Percentiles rank a stretch among this genome's conserved stretches.
Evolutionary conservation across 1,140 invertebrate genomes (phyloP).

Genomic region (Palaemon carinicauda): DNA sequence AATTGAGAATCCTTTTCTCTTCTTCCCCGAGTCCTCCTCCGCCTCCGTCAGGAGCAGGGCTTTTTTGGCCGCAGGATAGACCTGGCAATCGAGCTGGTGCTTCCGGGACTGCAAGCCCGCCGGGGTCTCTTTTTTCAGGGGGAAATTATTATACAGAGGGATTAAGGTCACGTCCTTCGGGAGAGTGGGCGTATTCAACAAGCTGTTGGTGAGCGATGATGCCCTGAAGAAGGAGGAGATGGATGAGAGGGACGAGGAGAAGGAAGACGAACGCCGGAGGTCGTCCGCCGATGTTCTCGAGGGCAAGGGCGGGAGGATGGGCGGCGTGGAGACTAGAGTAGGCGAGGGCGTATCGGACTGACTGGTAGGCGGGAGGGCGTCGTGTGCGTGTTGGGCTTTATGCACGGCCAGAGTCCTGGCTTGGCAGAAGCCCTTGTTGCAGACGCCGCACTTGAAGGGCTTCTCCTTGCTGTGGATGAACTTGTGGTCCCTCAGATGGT

Average conservation of each 20-base stretch:
- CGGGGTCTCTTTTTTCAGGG: constrained; percentile 33
- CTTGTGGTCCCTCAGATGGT: constrained; percentile 94
- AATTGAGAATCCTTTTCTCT: constrained; percentile 44
- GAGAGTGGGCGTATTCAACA: background rate
- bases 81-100: constrained; percentile 26
- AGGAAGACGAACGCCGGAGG: background rate
- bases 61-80: constrained; percentile 23
- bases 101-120: constrained; percentile 7
- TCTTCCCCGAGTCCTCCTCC: constrained; percentile 34
- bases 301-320: background rate
- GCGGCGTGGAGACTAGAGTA: background rate
- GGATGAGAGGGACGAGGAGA: background rate
- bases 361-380: background rate
- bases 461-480: constrained; percentile 98
- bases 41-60: constrained; percentile 28
- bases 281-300: background rate
- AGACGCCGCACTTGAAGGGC: constrained; percentile 94
- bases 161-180: constrained; percentile 44
- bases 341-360: background rate
- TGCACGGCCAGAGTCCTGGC: constrained; percentile 65
- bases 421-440: constrained; percentile 97
- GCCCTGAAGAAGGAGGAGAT: background rate
- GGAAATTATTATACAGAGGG: constrained; percentile 34
- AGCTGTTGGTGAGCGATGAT: background rate
- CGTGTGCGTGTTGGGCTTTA: constrained; percentile 64